A percentile compares a stretch with the other conserved stretches of the same genome.
phyloP scores from a whole-genome alignment of 2,113 vertebrate species.

The Lethenteron reissneri region DNA sequence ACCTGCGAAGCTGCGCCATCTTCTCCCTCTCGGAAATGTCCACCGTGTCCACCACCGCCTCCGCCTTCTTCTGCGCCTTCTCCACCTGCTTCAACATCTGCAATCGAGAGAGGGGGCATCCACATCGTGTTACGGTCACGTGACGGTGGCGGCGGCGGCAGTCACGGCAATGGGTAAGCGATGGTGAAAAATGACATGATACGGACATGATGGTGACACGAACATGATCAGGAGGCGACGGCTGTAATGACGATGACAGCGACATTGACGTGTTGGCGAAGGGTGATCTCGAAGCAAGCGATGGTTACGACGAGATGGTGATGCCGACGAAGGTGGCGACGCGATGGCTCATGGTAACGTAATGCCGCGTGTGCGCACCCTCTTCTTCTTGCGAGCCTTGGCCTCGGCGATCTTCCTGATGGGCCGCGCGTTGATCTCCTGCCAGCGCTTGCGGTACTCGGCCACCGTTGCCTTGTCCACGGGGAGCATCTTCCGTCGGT shows the following conservation, averaged over 20 bases:
- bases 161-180: too few relatives aligned
- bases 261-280: too few relatives aligned
- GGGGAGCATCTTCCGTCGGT: slow-evolving; percentile 39
- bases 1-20: slow-evolving; percentile 65
- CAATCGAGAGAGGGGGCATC: background rate
- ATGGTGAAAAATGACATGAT: too few relatives aligned
- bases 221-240: too few relatives aligned
- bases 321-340: too few relatives aligned
- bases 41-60: slow-evolving; percentile 66
- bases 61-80: slow-evolving; percentile 76
- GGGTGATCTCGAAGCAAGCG: too few relatives aligned
- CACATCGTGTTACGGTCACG: background rate
- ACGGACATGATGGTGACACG: too few relatives aligned
- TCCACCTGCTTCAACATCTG: slow-evolving; percentile 87
- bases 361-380: slow-evolving; percentile 27
- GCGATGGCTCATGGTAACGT: too few relatives aligned
- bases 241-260: too few relatives aligned
- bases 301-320: too few relatives aligned
- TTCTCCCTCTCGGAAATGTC: slow-evolving; percentile 84
- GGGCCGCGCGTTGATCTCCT: slow-evolving; percentile 65
- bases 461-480: slow-evolving; percentile 57
- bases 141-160: background rate
- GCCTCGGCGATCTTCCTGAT: slow-evolving; percentile 86
- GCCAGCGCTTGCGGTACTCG: slow-evolving; percentile 60
- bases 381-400: slow-evolving; percentile 77